These are phyloP conservation scores for Cephalopholis sonnerati DNA, from an alignment of 2,113 vertebrate species.

Conservation along the genomic window DNA sequence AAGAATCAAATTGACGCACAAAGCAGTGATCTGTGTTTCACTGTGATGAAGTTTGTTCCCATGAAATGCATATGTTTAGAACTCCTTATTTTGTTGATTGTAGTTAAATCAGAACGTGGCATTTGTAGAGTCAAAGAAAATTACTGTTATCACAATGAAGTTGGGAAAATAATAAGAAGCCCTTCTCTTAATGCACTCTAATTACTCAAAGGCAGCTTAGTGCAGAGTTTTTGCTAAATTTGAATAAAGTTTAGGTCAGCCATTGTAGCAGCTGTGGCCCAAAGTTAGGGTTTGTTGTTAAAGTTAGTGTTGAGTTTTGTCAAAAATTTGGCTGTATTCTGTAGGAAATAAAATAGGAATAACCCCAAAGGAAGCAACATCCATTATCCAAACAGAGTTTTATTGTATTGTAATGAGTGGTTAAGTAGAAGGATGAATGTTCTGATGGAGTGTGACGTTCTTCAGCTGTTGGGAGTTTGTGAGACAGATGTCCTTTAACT, in stretches of 20 bases:
- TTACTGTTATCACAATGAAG: neutral
- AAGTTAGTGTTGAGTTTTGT: too few species aligned
- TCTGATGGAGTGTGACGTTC: neutral
- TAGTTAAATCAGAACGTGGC: neutral
- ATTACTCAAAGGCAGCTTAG: neutral
- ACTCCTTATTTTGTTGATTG: neutral
- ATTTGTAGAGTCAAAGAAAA: neutral
- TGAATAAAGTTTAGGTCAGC: too few species aligned
- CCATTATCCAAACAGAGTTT: neutral
- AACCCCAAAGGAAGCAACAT: neutral
- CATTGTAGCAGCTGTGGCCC: too few species aligned
- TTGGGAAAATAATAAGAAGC: neutral
- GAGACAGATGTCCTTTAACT: too few species aligned
- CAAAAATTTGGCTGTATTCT: neutral
- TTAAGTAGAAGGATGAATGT: neutral
- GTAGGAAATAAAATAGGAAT: neutral
- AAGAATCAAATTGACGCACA: neutral
- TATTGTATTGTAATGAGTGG: neutral
- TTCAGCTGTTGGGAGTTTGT: neutral
- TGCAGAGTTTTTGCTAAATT: too few species aligned
- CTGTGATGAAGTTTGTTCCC: too few species aligned
- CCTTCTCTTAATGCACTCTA: neutral
- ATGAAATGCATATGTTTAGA: too few species aligned
- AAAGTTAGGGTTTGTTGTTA: neutral
- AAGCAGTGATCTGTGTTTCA: neutral